phyloP scores from a whole-genome alignment of 2,888 invertebrate species.

The Drosophila niveifrons region DNA sequence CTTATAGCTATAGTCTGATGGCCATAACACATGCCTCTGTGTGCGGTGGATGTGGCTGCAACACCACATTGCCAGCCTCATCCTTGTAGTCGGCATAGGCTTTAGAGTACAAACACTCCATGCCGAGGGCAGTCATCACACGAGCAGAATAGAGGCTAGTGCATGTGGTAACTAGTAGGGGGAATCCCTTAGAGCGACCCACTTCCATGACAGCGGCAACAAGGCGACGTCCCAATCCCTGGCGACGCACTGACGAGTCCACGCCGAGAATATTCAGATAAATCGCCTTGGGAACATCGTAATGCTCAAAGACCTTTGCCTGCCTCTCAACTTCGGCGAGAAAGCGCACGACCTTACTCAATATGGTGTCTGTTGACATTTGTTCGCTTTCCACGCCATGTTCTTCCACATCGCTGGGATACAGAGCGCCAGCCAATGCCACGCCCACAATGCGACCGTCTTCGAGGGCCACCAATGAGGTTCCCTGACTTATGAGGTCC shows the following conservation, averaged over 20 bases:
- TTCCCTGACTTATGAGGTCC: constrained; percentile 36
- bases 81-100: constrained; percentile 67
- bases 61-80: constrained; percentile 53
- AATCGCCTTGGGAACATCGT: constrained; percentile 46
- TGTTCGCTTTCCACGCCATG: constrained; percentile 30
- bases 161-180: constrained; percentile 66
- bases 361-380: constrained; percentile 2
- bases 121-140: constrained; percentile 59
- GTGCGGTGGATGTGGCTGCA: constrained; percentile 70
- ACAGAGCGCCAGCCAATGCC: constrained; percentile 37
- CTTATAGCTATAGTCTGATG: constrained; percentile 36
- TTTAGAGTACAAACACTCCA: constrained; percentile 60
- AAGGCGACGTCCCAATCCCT: constrained; percentile 67
- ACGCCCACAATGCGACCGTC: constrained; percentile 52
- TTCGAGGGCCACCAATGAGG: constrained; percentile 56
- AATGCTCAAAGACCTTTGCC: constrained; percentile 62
- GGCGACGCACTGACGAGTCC: constrained; percentile 53
- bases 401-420: constrained; percentile 45
- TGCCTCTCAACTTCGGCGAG: constrained; percentile 62
- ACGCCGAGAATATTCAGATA: constrained; percentile 62
- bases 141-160: constrained; percentile 72
- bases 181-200: constrained; percentile 58
- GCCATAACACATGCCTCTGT: constrained; percentile 51
- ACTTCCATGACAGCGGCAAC: constrained; percentile 58
- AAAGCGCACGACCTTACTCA: constrained; percentile 32